Conservation (phyloP, 2,888 invertebrate genomes). For the Rhyacophila evoluta region DNA sequence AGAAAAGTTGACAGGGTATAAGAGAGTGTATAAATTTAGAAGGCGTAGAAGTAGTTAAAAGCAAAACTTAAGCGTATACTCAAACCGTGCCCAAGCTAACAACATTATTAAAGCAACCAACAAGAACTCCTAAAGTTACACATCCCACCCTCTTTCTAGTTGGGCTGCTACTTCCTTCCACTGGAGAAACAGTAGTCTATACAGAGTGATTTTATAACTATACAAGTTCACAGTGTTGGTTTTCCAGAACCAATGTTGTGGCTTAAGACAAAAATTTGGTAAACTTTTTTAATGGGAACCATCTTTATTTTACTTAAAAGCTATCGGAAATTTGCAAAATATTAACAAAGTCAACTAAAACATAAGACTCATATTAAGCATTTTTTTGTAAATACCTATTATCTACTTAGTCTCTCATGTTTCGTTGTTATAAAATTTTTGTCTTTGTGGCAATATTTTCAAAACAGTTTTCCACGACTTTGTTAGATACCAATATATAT, state of each 20-base stretch:
- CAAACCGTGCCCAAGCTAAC: slow-evolving; percentile 54
- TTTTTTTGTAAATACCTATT: no score
- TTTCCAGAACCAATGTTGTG: neutral
- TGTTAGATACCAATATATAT: no score
- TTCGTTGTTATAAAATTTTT: no score
- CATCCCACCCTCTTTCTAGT: slow-evolving; percentile 35
- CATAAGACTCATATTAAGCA: no score
- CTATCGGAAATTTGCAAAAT: no score
- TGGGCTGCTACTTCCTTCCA: slow-evolving; percentile 37
- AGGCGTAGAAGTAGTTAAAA: slow-evolving; percentile 54
- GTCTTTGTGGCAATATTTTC: no score
- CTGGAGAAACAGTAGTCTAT: slow-evolving; percentile 29
- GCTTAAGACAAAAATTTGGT: slow-evolving; percentile 4
- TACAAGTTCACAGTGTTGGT: neutral
- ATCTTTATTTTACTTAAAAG: neutral
- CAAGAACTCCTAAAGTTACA: slow-evolving; percentile 55
- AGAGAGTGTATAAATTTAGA: slow-evolving; percentile 53
- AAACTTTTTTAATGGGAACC: neutral
- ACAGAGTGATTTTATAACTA: slow-evolving; percentile 22
- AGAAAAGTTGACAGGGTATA: slow-evolving; percentile 52
- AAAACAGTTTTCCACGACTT: no score
- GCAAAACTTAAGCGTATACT: slow-evolving; percentile 54
- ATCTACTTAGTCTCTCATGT: no score
- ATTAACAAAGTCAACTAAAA: no score
- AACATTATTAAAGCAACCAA: slow-evolving; percentile 56